Evolutionary conservation across 1,140 invertebrate genomes (phyloP).

Genomic region (Heliconius nattereri): DNA sequence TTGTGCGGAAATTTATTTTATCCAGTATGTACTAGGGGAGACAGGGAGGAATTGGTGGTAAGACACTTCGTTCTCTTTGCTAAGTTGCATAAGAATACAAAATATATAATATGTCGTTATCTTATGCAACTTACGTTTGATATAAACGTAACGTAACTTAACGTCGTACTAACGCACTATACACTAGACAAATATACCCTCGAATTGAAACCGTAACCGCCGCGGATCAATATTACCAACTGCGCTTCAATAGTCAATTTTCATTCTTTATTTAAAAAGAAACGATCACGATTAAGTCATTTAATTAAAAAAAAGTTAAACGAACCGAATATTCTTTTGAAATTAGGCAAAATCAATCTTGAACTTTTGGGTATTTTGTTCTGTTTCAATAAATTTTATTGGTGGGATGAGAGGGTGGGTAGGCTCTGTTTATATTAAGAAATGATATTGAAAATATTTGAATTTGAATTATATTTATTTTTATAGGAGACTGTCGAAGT

Average conservation of each 20-base stretch:
- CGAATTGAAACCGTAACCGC: not conserved
- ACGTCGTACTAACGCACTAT: no score
- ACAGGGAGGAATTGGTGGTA: no score
- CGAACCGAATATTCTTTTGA: constrained; percentile 51
- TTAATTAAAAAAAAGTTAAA: constrained; percentile 72
- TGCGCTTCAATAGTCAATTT: not conserved
- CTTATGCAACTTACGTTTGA: no score
- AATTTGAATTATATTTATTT: not conserved
- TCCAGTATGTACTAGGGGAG: no score
- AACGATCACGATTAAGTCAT: constrained; percentile 52
- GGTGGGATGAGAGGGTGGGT: not conserved
- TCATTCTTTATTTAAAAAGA: constrained; percentile 22
- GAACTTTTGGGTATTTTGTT: constrained; percentile 49
- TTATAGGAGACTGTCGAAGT: no score
- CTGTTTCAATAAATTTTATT: constrained; percentile 3
- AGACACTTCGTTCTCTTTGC: no score
- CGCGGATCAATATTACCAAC: not conserved
- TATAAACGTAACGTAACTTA: no score
- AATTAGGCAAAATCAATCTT: constrained; percentile 63
- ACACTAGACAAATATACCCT: no score
- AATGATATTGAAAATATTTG: not conserved
- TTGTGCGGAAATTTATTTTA: no score
- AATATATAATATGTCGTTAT: no score
- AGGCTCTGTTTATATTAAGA: not conserved
- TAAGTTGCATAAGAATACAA: no score